Percentiles rank a stretch among this genome's conserved stretches.
Conservation (phyloP, 1,140 invertebrate species). For the Bombus vancouverensis region DNA sequence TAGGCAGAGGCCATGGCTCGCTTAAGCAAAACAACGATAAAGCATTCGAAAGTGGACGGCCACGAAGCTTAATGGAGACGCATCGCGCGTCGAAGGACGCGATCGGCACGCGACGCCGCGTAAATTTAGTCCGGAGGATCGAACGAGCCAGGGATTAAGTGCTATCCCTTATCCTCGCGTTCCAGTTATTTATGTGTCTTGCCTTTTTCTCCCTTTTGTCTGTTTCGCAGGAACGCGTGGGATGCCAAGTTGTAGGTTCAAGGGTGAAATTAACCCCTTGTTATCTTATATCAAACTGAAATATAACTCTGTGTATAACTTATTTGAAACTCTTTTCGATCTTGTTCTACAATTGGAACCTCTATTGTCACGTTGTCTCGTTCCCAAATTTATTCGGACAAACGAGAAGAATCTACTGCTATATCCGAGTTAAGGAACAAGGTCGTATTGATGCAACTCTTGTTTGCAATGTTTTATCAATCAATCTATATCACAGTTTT, state of each 20-base stretch:
- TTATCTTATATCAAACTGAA: neutral
- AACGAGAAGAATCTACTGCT: too few relatives aligned
- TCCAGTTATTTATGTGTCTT: neutral
- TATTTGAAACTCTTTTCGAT: neutral
- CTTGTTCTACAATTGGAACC: too few relatives aligned
- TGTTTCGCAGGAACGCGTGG: neutral
- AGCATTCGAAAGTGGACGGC: slow-evolving; percentile 6
- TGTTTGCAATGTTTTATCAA: too few relatives aligned
- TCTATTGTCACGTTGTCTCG: too few relatives aligned
- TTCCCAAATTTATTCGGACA: too few relatives aligned
- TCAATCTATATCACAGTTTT: too few relatives aligned
- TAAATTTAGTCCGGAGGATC: slow-evolving; percentile 32
- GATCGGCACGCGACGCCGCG: slow-evolving; percentile 43
- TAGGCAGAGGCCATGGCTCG: neutral
- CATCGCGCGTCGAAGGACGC: slow-evolving; percentile 41
- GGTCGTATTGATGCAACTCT: too few relatives aligned
- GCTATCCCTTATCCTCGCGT: slow-evolving; percentile 1
- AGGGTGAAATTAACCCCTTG: neutral
- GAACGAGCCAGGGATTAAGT: neutral
- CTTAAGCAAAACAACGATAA: slow-evolving; percentile 10
- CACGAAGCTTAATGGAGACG: slow-evolving; percentile 32
- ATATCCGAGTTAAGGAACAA: too few relatives aligned
- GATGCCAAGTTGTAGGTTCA: neutral
- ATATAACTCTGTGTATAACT: neutral
- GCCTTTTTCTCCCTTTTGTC: neutral